phyloP scores from a whole-genome alignment of 2,797 vertebrate species.

The Todus mexicanus region DNA sequence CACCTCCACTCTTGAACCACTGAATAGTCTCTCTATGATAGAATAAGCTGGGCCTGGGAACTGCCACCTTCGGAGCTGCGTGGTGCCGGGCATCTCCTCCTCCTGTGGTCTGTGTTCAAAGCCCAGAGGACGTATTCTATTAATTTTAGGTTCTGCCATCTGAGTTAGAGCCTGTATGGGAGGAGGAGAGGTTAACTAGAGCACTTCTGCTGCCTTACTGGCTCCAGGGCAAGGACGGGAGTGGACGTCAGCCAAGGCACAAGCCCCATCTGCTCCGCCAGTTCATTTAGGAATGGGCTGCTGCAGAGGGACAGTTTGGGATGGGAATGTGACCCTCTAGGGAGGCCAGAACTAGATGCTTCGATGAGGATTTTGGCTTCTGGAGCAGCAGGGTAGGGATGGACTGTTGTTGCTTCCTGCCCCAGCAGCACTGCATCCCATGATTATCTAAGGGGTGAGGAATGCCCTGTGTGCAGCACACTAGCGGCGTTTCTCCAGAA shows the following conservation, averaged over 20 bases:
- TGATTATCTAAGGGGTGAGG: not conserved
- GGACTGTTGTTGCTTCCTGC: not conserved
- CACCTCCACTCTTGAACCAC: not conserved
- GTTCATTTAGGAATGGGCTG: not conserved
- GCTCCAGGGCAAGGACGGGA: not conserved
- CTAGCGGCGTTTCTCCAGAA: not conserved
- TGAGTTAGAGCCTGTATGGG: not conserved
- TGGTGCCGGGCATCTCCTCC: not conserved
- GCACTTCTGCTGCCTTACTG: not conserved
- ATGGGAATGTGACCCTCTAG: not conserved
- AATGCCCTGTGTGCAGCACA: not conserved
- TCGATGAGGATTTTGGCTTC: not conserved
- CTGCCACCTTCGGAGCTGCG: not conserved
- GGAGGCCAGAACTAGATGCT: not conserved
- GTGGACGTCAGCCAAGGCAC: not conserved
- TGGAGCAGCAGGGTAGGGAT: not conserved
- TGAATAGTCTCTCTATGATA: not conserved
- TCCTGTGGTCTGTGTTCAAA: not conserved
- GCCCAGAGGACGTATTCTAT: not conserved
- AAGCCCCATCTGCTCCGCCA: not conserved
- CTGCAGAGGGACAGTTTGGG: not conserved
- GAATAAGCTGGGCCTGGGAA: not conserved
- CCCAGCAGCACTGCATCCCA: not conserved
- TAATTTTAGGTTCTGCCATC: not conserved
- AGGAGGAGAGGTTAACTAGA: conserved; percentile 23